Evolutionary conservation across 1,140 invertebrate genomes (phyloP), one percentile per base, ranked within the genome.

Genomic region (Dendrolimus punctatus): DNA sequence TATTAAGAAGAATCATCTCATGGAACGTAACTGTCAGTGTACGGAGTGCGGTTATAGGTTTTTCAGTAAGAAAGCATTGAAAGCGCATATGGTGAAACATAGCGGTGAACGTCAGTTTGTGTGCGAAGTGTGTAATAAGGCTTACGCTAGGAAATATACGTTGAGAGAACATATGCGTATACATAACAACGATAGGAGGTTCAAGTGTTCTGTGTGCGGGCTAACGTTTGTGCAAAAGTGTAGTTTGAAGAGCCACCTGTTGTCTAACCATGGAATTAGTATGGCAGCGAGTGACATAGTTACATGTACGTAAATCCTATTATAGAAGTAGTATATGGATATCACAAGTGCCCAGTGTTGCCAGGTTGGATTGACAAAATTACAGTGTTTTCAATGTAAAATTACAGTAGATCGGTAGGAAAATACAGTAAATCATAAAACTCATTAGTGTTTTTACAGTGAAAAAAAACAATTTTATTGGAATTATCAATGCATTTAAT

Each of bases 31-130:
- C 23, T 75, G 62, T 58, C 76, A 85, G 57, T 90, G 89, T 53
- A 75, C 71, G 0, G 74, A 88, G 40, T 90, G 89, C 55, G 76
- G 75, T 0, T 80, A 76, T 40, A 72, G 80, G 8, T 89, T 88
- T 52, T 82, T 94, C 78, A 82, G 82, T 53, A 89, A 88, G 57
- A 84, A 88, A 48, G 85, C 84, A 0, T 62, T 90, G 0, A 78
- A 79, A 46, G 80, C 79, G 0, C 88, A 90, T 55, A 88, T 89
- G 80, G 69, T 88, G 0, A 81, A 81, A 39, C 90, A 91, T 62
- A 93, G 91, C 0, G 92, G 93, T 0, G 92, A 93, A 60, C 90
- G 91, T 38, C 94, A 92, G 3, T 93, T 93, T 66, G 88, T 91
- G 41, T 89, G 89, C 63, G 88, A 89, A 2, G 87, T 90, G 5